Conservation (phyloP, 2,113 vertebrate species). For the Apeltes quadracus region DNA sequence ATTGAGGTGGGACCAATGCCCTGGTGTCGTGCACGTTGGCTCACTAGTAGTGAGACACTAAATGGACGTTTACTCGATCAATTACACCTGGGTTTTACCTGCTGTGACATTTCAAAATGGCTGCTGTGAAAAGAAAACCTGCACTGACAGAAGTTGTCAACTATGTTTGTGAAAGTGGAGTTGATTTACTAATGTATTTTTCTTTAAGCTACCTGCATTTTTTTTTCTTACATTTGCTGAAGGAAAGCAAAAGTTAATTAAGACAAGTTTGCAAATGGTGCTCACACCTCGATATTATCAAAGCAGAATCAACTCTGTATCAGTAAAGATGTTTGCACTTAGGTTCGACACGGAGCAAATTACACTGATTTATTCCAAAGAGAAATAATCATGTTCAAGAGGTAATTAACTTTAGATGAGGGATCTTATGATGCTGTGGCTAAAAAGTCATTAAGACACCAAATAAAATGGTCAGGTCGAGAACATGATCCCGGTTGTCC, state of each 20-base stretch:
- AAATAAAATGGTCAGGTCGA: conserved; percentile 38
- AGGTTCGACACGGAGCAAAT: conserved; percentile 36
- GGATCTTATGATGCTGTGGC: conserved; percentile 35
- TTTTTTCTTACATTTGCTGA: no score
- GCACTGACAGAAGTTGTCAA: conserved; percentile 6
- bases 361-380: conserved; percentile 49
- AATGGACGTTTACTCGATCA: not conserved
- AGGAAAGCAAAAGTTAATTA: conserved; percentile 49
- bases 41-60: not conserved
- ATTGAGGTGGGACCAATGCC: not conserved
- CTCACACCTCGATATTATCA: conserved; percentile 28
- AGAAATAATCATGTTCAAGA: conserved; percentile 41
- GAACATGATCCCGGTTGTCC: conserved; percentile 36
- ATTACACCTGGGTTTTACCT: not conserved
- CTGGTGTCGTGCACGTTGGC: not conserved
- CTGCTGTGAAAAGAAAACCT: not conserved
- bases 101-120: not conserved
- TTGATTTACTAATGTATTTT: conserved; percentile 24
- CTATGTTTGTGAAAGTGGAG: conserved; percentile 20
- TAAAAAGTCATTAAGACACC: conserved; percentile 53
- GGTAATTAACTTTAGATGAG: conserved; percentile 52
- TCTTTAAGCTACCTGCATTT: no score
- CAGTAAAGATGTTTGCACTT: conserved; percentile 49
- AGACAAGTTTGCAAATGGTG: conserved; percentile 38
- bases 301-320: conserved; percentile 52